Conservation (phyloP, 2,888 invertebrate genomes). For the Noctua janthe region DNA sequence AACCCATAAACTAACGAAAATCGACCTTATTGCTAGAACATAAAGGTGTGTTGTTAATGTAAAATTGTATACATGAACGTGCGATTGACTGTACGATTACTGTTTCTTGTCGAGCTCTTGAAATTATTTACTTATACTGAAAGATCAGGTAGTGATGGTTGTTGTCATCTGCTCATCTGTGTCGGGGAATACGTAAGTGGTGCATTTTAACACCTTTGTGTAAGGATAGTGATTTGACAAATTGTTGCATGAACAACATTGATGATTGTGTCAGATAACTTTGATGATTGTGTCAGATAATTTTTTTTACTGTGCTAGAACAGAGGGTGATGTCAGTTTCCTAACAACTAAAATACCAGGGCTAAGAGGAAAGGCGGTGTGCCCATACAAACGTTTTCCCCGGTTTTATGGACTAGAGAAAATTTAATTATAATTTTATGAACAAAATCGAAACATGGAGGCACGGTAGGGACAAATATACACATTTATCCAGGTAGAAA, state of each 20-base stretch:
- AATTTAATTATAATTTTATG: no score
- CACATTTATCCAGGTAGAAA: no score
- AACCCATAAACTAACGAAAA: neutral
- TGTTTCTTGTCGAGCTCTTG: slow-evolving; percentile 13
- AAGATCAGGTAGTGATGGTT: slow-evolving; percentile 9
- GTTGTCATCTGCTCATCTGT: slow-evolving; percentile 28
- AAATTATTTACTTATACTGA: slow-evolving; percentile 18
- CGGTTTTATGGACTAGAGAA: no score
- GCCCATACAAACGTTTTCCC: no score
- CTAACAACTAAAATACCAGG: no score
- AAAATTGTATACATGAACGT: neutral
- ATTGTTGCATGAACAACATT: neutral
- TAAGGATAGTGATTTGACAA: slow-evolving; percentile 15
- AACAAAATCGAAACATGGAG: no score
- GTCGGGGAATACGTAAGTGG: neutral
- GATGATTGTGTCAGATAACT: neutral
- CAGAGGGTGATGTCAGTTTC: no score
- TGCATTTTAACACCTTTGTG: slow-evolving; percentile 5
- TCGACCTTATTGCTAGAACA: neutral
- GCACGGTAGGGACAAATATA: no score
- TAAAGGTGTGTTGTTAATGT: neutral
- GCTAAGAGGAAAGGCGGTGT: no score
- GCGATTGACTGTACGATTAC: neutral
- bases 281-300: neutral
- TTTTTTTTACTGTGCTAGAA: no score